These are phyloP conservation scores for Oegoconia quadripuncta DNA, from an alignment of 2,888 invertebrate genomes.

Conservation along the genomic window DNA sequence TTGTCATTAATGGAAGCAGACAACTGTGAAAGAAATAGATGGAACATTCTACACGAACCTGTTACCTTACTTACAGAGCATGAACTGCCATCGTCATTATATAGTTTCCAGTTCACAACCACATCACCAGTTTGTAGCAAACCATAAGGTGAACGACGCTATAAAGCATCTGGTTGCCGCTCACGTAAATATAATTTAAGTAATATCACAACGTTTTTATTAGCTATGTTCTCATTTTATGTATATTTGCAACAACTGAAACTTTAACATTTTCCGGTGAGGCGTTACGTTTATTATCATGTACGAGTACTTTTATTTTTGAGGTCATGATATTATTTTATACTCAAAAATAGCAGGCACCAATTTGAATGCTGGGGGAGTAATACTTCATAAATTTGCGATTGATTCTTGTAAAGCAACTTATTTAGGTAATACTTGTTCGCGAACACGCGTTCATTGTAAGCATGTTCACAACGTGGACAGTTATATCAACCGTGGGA, in stretches of 20 bases:
- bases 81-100: conserved; percentile 10
- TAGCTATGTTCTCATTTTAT: too few relatives aligned
- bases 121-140: conserved; percentile 21
- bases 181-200: conserved; percentile 14
- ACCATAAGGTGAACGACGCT: conserved; percentile 28
- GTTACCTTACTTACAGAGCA: conserved; percentile 17
- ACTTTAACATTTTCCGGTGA: too few relatives aligned
- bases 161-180: conserved; percentile 30
- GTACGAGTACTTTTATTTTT: too few relatives aligned
- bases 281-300: too few relatives aligned
- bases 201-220: too few relatives aligned
- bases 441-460: conserved; percentile 12
- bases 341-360: too few relatives aligned
- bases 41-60: conserved; percentile 15
- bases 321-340: too few relatives aligned
- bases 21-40: conserved; percentile 8
- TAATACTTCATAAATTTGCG: too few relatives aligned
- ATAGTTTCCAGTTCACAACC: conserved; percentile 22
- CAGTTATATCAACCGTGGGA: conserved; percentile 41
- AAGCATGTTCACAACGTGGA: conserved; percentile 24
- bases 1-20: conserved; percentile 5
- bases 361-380: too few relatives aligned
- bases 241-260: too few relatives aligned
- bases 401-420: too few relatives aligned
- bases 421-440: too few relatives aligned